Evolutionary conservation across 2,888 invertebrate species (phyloP).

Genomic region (Tineola bisselliella): DNA sequence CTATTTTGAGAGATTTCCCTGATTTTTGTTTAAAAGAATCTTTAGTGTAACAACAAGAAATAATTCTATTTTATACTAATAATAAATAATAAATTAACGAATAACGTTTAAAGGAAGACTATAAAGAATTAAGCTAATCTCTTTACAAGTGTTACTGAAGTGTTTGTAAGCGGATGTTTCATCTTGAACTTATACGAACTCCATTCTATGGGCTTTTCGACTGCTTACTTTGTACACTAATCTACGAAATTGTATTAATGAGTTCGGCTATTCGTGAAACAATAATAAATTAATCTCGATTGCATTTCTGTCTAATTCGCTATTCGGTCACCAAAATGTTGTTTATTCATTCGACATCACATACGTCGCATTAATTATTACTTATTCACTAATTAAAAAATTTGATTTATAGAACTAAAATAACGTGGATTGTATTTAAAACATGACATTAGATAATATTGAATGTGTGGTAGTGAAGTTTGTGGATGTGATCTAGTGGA

Average conservation of each 20-base stretch:
- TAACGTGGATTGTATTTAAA: background rate
- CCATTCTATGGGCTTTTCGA: background rate
- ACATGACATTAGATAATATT: background rate
- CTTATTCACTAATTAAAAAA: background rate
- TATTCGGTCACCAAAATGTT: background rate
- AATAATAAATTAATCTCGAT: background rate
- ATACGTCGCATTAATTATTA: background rate
- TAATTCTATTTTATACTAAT: background rate
- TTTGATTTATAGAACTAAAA: background rate
- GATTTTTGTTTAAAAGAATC: no score
- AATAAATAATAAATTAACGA: background rate
- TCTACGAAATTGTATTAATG: background rate
- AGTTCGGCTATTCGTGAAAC: background rate
- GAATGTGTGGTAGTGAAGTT: conserved; percentile 69
- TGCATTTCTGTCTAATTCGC: background rate
- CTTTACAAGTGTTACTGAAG: background rate
- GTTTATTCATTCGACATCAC: background rate
- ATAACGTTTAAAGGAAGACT: background rate
- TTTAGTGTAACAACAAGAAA: no score
- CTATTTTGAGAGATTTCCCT: no score
- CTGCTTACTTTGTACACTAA: background rate
- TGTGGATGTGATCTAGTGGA: conserved; percentile 53
- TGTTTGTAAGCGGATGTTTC: background rate
- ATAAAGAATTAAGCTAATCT: background rate
- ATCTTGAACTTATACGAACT: background rate